Percentiles rank a stretch among this genome's conserved stretches.
These are phyloP conservation scores for Chydorus sphaericus DNA, from an alignment of 2,888 invertebrate species.

Conservation along the genomic window DNA sequence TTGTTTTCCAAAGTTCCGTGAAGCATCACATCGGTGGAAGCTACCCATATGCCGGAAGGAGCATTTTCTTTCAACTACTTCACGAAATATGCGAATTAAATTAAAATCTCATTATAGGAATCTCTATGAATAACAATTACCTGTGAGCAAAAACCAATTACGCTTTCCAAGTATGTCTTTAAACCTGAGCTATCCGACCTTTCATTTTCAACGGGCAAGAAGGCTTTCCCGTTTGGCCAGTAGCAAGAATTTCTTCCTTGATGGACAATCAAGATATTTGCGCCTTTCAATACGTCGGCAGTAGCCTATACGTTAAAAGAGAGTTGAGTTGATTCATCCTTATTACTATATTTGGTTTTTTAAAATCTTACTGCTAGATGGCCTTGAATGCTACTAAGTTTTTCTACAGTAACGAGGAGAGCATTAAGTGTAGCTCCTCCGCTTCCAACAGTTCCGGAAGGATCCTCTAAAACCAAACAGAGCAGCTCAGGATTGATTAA, in stretches of 20 bases:
- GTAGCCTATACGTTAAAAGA: slow-evolving; percentile 13
- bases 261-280: slow-evolving; percentile 28
- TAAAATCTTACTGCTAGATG: not conserved
- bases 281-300: slow-evolving; percentile 27
- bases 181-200: not conserved
- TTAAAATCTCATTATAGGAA: too few species aligned
- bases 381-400: slow-evolving; percentile 30
- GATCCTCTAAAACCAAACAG: slow-evolving; percentile 11
- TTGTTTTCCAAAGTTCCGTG: not conserved
- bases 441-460: slow-evolving; percentile 29
- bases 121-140: too few species aligned
- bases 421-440: slow-evolving; percentile 38
- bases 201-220: slow-evolving; percentile 15
- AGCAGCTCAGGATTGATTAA: not conserved
- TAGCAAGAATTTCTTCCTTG: slow-evolving; percentile 19
- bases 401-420: slow-evolving; percentile 32
- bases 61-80: slow-evolving; percentile 24
- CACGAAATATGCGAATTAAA: not conserved
- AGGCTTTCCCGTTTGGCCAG: slow-evolving; percentile 18
- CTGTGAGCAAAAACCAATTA: slow-evolving; percentile 16
- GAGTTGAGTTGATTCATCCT: not conserved
- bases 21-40: slow-evolving; percentile 31
- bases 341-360: too few species aligned
- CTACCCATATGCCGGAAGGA: slow-evolving; percentile 32
- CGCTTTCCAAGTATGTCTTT: slow-evolving; percentile 18